phyloP scores from a whole-genome alignment of 2,113 vertebrate genomes.

The Tursiops truncatus region DNA sequence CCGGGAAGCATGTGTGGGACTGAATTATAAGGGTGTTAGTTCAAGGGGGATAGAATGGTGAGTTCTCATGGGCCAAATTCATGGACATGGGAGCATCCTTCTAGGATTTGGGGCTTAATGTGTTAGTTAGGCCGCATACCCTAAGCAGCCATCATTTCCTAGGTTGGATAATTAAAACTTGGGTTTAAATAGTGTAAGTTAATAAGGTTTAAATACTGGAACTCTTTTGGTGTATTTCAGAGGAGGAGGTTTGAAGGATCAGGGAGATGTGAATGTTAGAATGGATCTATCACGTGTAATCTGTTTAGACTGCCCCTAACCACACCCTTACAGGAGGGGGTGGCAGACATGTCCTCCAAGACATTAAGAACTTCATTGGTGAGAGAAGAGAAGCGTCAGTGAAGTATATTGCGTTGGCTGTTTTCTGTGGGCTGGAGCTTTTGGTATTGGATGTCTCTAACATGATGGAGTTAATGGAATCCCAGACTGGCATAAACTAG shows the following conservation, averaged over 20 bases:
- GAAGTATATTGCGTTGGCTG: background rate
- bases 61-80: background rate
- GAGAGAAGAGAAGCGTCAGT: background rate
- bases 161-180: background rate
- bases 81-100: background rate
- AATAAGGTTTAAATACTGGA: background rate
- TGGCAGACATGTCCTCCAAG: background rate
- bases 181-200: background rate
- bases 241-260: background rate
- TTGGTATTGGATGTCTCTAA: background rate
- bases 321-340: too few relatives aligned
- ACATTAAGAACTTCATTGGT: background rate
- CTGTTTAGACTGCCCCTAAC: background rate
- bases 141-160: background rate
- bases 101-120: background rate
- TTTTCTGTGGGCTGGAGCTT: background rate
- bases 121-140: background rate
- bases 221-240: background rate
- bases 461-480: background rate
- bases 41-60: background rate
- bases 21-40: background rate
- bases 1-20: background rate
- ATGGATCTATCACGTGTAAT: background rate
- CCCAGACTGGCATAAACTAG: background rate
- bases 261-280: background rate